These are phyloP conservation scores for Xiphophorus hellerii DNA, from an alignment of 2,113 vertebrate species.

Conservation along the genomic window DNA sequence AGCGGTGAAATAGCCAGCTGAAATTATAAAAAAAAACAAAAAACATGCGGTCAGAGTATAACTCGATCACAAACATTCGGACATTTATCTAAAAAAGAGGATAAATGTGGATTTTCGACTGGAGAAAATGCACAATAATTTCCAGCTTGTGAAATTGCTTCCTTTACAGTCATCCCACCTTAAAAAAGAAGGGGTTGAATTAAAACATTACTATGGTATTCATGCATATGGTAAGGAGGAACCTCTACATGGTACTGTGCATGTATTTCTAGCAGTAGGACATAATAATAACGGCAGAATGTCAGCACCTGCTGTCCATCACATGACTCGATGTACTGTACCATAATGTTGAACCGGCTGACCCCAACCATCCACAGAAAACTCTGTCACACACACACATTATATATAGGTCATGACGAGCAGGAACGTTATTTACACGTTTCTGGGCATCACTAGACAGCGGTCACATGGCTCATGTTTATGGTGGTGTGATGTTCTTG, in stretches of 20 bases:
- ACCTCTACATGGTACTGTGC: not conserved
- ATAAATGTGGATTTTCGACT: not conserved
- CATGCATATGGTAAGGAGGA: not conserved
- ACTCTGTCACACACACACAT: conserved; percentile 2
- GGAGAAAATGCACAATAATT: not conserved
- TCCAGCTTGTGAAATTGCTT: not conserved
- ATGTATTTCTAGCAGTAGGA: not conserved
- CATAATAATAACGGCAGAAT: not conserved
- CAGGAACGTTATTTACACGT: conserved; percentile 44
- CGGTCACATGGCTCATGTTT: conserved; percentile 34
- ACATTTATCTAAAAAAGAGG: not conserved
- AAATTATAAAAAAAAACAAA: too few relatives aligned
- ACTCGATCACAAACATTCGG: not conserved
- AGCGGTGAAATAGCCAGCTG: too few relatives aligned
- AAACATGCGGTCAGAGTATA: not conserved
- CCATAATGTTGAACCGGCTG: conserved; percentile 51
- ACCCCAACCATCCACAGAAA: conserved; percentile 8
- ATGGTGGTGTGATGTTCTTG: conserved; percentile 21
- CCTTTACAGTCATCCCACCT: not conserved
- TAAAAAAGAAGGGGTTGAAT: not conserved
- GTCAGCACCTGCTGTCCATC: conserved; percentile 40
- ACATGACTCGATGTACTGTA: conserved; percentile 26
- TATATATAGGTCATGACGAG: conserved; percentile 24
- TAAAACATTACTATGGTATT: not conserved
- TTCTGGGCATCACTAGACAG: conserved; percentile 6